Evolutionary conservation across 2,888 invertebrate genomes (phyloP).

Genomic region (Trypoxylon attenuatum): DNA sequence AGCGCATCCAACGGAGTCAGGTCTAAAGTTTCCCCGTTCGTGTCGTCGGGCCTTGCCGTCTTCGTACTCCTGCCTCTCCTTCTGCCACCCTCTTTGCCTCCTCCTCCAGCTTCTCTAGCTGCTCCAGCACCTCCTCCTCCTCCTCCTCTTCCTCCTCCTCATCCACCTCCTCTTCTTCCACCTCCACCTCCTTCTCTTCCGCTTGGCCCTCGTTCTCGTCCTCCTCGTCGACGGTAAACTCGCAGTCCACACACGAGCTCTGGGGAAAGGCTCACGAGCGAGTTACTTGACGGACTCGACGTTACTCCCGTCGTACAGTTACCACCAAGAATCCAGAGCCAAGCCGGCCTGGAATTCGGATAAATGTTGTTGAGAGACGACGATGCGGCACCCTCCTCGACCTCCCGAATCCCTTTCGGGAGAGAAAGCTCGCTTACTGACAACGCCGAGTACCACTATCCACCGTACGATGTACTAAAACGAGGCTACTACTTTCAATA

Average conservation of each 20-base stretch:
- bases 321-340: conserved; percentile 52
- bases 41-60: conserved; percentile 45
- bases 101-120: too few species aligned
- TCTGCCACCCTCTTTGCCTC: neutral
- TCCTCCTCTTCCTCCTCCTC: neutral
- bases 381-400: neutral
- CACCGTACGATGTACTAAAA: neutral
- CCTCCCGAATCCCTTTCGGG: neutral
- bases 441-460: neutral
- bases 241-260: conserved; percentile 63
- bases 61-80: conserved; percentile 14
- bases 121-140: conserved; percentile 8
- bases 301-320: conserved; percentile 59
- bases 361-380: conserved; percentile 6
- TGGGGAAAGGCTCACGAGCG: conserved; percentile 39
- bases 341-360: conserved; percentile 6
- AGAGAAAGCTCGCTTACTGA: neutral
- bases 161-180: neutral
- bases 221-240: conserved; percentile 62
- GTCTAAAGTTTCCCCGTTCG: conserved; percentile 64
- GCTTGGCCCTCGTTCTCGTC: conserved; percentile 7
- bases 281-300: conserved; percentile 70
- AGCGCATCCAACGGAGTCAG: conserved; percentile 45
- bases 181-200: neutral
- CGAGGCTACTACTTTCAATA: neutral